phyloP scores from a whole-genome alignment of 2,113 vertebrate genomes.

The Paramormyrops kingsleyae region DNA sequence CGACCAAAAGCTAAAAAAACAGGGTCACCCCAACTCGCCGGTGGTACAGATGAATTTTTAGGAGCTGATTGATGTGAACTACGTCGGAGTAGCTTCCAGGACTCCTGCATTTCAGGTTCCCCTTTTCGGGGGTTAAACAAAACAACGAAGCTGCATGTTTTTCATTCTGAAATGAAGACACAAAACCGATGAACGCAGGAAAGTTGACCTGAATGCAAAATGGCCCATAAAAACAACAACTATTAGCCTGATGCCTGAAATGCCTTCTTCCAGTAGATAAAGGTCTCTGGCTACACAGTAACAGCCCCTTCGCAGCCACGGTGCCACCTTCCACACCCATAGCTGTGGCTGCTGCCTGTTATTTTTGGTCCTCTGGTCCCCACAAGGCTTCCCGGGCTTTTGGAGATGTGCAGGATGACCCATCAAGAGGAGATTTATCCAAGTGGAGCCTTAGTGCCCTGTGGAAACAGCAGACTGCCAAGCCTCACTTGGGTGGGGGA shows the following conservation, averaged over 20 bases:
- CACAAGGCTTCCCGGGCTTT: background rate
- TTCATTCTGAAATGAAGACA: background rate
- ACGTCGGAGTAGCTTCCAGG: background rate
- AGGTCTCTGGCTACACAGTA: background rate
- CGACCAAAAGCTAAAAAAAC: background rate
- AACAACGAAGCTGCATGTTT: background rate
- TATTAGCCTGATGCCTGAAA: background rate
- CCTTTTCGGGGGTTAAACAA: background rate
- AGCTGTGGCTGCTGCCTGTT: background rate
- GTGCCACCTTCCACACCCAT: background rate
- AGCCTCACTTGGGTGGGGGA: background rate
- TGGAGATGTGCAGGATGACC: background rate
- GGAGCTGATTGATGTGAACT: background rate
- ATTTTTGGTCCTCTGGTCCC: background rate
- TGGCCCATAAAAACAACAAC: background rate
- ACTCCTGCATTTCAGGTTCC: background rate
- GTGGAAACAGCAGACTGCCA: background rate
- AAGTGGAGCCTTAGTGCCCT: background rate
- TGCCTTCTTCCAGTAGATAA: background rate
- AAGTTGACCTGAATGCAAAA: background rate
- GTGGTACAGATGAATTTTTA: background rate
- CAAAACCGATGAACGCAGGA: background rate
- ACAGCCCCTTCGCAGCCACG: background rate
- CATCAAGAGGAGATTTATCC: background rate
- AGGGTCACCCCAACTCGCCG: background rate